Conservation (phyloP, 2,113 vertebrate genomes). For the Elanoides forficatus region DNA sequence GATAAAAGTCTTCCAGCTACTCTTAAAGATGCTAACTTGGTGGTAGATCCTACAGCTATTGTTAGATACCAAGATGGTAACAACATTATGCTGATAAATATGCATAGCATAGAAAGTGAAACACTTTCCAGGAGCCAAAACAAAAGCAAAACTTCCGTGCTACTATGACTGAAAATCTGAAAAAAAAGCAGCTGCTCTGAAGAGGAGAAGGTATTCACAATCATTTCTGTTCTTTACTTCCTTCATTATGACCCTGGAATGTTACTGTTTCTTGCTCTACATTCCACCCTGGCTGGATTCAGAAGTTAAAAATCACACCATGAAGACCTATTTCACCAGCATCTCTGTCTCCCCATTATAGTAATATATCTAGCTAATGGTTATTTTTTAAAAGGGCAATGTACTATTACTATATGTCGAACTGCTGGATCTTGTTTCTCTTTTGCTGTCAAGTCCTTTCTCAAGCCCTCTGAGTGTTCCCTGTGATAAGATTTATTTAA, state of each 20-base stretch:
- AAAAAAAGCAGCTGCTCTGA: neutral
- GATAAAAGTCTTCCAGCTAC: neutral
- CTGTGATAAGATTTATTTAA: neutral
- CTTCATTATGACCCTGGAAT: neutral
- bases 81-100: neutral
- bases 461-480: accelerated
- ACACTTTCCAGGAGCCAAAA: neutral
- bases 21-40: neutral
- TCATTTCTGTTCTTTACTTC: neutral
- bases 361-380: neutral
- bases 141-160: neutral
- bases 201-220: neutral
- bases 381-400: neutral
- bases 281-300: neutral
- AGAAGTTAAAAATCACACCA: neutral
- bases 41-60: neutral
- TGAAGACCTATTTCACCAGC: neutral
- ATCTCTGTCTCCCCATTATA: neutral
- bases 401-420: neutral
- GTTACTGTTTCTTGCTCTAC: neutral
- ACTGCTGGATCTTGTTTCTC: neutral
- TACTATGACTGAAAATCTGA: neutral
- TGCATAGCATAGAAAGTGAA: neutral
- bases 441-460: neutral
- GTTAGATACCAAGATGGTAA: neutral